A percentile compares a stretch with the other conserved stretches of the same genome.
These are phyloP conservation scores for Diplolepis rosae DNA, from an alignment of 2,888 invertebrate species.

Conservation along the genomic window DNA sequence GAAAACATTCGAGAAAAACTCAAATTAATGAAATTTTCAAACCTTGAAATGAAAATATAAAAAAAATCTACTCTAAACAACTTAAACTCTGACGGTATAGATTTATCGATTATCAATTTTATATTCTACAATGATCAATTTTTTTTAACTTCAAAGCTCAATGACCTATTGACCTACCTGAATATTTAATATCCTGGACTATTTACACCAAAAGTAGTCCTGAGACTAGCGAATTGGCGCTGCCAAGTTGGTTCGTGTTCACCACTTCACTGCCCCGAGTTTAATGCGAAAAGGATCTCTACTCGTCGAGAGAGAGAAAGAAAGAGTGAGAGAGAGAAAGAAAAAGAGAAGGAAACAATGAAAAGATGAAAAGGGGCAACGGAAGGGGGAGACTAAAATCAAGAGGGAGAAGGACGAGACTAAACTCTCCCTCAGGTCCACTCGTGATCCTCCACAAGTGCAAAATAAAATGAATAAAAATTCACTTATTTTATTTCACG, in stretches of 20 bases:
- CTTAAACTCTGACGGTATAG: not conserved
- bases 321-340: slow-evolving; percentile 4
- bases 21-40: not conserved
- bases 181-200: not conserved
- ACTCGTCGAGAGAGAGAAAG: not conserved
- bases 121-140: not conserved
- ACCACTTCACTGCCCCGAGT: too few species aligned
- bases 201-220: not conserved
- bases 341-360: slow-evolving; percentile 5
- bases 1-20: too few species aligned
- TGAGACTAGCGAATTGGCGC: not conserved
- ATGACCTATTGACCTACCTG: slow-evolving; percentile 12
- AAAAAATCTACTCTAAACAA: not conserved
- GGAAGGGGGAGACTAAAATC: not conserved
- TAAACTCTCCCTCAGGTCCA: not conserved
- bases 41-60: not conserved
- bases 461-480: too few species aligned
- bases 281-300: not conserved
- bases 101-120: not conserved
- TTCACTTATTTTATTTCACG: too few species aligned
- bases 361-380: not conserved
- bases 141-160: slow-evolving; percentile 11
- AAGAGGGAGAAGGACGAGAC: not conserved
- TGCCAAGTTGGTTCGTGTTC: not conserved
- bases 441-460: too few species aligned